Percentiles rank a stretch among this genome's conserved stretches.
These are phyloP conservation scores for Bothrops alternatus DNA, from an alignment of 2,797 vertebrate species.

Conservation along the genomic window DNA sequence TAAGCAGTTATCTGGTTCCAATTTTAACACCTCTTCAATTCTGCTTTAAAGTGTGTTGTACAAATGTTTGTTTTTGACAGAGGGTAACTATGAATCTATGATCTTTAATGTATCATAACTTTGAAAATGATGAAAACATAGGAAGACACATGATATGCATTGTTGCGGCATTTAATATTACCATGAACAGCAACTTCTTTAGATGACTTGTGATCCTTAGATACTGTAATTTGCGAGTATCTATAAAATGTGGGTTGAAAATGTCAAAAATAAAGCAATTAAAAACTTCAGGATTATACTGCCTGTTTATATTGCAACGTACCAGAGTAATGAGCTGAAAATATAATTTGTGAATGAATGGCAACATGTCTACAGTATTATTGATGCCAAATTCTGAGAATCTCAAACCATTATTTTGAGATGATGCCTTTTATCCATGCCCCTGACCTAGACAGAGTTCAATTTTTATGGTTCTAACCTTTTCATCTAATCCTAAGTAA, in stretches of 20 bases:
- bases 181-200: not conserved
- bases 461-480: conserved; percentile 58
- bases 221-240: conserved; percentile 1
- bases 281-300: conserved; percentile 47
- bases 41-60: not conserved
- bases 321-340: conserved; percentile 47
- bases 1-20: conserved; percentile 1
- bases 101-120: not conserved
- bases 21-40: not conserved
- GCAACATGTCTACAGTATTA: conserved; percentile 43
- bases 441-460: conserved; percentile 56
- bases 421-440: conserved; percentile 64
- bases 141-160: not conserved
- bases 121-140: not conserved
- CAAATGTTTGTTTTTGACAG: not conserved
- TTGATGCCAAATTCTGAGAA: conserved; percentile 56
- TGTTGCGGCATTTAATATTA: not conserved
- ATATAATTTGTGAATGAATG: conserved; percentile 44
- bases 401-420: conserved; percentile 55
- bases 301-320: conserved; percentile 30
- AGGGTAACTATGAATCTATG: not conserved
- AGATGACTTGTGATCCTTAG: not conserved
- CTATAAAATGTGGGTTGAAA: conserved; percentile 9
- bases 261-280: conserved; percentile 48
- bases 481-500: conserved; percentile 66